These are phyloP conservation scores for Formica aserva DNA, from an alignment of 2,888 invertebrate genomes.

Conservation along the genomic window DNA sequence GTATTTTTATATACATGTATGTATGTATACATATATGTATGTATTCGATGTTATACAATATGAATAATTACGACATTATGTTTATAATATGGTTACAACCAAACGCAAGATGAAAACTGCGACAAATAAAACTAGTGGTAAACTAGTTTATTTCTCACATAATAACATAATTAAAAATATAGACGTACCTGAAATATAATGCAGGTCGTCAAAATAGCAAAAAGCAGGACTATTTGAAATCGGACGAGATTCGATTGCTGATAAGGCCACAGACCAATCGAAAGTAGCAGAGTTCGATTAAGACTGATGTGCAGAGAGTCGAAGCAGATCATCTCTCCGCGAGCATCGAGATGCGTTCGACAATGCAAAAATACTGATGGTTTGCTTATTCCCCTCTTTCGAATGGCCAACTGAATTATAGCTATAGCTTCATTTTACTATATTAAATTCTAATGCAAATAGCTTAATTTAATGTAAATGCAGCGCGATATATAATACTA, in stretches of 20 bases:
- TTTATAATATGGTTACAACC: not conserved
- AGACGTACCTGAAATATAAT: not conserved
- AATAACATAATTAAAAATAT: not conserved
- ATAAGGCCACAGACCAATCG: slow-evolving; percentile 26
- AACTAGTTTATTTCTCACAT: not conserved
- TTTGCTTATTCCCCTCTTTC: not conserved
- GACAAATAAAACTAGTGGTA: not conserved
- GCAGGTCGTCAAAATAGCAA: not conserved
- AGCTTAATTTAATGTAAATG: not conserved
- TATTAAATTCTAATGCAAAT: not conserved
- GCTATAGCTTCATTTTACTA: not conserved
- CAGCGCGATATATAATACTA: not conserved
- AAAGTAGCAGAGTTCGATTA: not conserved
- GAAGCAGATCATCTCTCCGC: slow-evolving; percentile 2
- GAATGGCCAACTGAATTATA: not conserved
- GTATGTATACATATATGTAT: too few relatives aligned
- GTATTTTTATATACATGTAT: too few relatives aligned
- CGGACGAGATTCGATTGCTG: not conserved
- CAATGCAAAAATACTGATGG: not conserved
- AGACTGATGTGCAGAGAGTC: not conserved
- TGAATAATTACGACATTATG: too few relatives aligned
- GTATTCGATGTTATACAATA: too few relatives aligned
- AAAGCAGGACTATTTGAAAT: not conserved
- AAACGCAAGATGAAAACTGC: not conserved
- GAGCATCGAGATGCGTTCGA: not conserved